Conservation (phyloP, 2,888 invertebrate genomes). For the Standfussiana lucernea region DNA sequence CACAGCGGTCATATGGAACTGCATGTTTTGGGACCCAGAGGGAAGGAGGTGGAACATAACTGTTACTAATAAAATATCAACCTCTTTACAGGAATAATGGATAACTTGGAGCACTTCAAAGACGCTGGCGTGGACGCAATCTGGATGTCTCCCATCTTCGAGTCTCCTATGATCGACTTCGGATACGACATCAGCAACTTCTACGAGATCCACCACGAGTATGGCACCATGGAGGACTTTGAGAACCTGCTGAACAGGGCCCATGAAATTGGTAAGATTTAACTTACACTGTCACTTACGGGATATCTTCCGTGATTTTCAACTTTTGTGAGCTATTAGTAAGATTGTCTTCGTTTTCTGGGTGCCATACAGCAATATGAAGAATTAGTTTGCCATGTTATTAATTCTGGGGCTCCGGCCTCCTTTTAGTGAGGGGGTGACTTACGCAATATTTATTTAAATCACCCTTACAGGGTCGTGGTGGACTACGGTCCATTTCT, state of each 20-base stretch:
- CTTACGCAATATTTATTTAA: neutral
- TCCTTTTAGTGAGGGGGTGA: neutral
- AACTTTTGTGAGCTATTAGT: constrained; percentile 78
- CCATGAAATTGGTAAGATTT: constrained; percentile 87
- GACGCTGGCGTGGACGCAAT: constrained; percentile 93
- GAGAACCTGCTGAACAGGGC: constrained; percentile 90
- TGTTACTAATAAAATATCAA: neutral
- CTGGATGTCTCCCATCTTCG: constrained; percentile 96
- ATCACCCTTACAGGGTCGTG: neutral
- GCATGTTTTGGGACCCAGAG: neutral
- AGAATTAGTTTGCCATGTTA: neutral
- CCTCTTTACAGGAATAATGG: constrained; percentile 87
- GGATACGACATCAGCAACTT: constrained; percentile 97
- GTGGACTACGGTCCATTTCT: too few relatives aligned
- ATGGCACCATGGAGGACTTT: constrained; percentile 94
- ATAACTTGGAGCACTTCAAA: constrained; percentile 91
- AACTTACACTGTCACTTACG: too few relatives aligned
- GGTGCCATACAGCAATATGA: neutral
- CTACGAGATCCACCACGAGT: constrained; percentile 92
- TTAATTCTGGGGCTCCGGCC: neutral
- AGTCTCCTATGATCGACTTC: constrained; percentile 96
- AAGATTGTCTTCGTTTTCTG: constrained; percentile 31
- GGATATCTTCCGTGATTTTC: too few relatives aligned
- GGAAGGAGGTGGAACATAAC: neutral
- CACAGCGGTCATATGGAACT: neutral